These are phyloP conservation scores for Nomada fabriciana DNA, from an alignment of 2,888 invertebrate genomes.

Conservation along the genomic window DNA sequence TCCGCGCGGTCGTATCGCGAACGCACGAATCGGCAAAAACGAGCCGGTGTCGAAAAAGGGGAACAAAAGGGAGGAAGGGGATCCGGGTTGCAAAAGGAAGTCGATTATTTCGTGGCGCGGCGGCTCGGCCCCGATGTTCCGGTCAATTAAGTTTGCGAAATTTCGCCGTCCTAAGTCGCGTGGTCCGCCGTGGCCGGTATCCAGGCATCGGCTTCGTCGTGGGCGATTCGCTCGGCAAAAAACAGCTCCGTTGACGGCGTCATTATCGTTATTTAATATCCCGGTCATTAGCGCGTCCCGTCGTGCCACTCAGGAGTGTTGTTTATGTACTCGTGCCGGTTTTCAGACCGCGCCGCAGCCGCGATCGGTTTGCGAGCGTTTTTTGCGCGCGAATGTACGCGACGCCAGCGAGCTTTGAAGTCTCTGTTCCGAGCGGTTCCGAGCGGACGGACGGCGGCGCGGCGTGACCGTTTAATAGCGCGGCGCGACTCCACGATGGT, in stretches of 20 bases:
- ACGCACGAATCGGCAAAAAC: conserved; percentile 14
- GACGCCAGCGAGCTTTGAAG: conserved; percentile 63
- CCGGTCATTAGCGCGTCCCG: conserved; percentile 83
- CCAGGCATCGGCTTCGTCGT: conserved; percentile 59
- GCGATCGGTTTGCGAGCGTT: conserved; percentile 63
- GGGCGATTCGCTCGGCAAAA: conserved; percentile 64
- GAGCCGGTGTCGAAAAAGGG: not conserved
- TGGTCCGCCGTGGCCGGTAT: conserved; percentile 43
- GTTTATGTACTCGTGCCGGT: conserved; percentile 80
- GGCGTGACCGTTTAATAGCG: conserved; percentile 43
- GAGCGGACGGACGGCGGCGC: conserved; percentile 34
- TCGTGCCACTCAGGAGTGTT: conserved; percentile 80
- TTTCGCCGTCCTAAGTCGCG: conserved; percentile 69
- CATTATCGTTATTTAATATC: conserved; percentile 84
- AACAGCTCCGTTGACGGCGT: conserved; percentile 76
- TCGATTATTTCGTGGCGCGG: conserved; percentile 61
- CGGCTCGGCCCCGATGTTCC: conserved; percentile 66
- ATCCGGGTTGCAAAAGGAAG: conserved; percentile 52
- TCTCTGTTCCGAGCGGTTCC: conserved; percentile 55
- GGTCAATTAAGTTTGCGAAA: conserved; percentile 82
- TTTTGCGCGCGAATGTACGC: conserved; percentile 57
- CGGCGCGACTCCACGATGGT: conserved; percentile 71
- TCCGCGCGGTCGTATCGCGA: not conserved
- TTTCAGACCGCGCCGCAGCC: conserved; percentile 64
- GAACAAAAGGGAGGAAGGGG: conserved; percentile 37